phyloP scores from a whole-genome alignment of 2,888 invertebrate genomes.

The Pecten maximus region DNA sequence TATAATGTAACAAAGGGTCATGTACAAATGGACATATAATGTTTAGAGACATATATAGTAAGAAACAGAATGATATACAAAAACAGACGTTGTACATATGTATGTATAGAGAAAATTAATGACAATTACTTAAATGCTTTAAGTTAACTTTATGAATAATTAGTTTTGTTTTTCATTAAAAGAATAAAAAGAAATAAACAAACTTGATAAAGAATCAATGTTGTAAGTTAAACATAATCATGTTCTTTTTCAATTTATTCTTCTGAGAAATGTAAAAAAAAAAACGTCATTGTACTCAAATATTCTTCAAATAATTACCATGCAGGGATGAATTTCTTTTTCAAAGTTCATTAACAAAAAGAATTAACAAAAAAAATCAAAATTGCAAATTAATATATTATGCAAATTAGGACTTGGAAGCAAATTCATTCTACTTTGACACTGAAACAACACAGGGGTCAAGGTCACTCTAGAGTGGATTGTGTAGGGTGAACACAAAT shows the following conservation, averaged over 20 bases:
- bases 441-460: slow-evolving; percentile 13
- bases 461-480: background rate
- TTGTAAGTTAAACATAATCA: background rate
- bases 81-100: background rate
- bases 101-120: background rate
- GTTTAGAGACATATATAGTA: background rate
- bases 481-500: background rate
- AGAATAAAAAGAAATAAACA: background rate
- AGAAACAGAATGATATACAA: background rate
- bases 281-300: background rate
- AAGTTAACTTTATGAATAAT: background rate
- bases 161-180: background rate
- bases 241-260: background rate
- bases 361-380: background rate
- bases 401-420: background rate
- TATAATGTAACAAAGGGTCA: background rate
- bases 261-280: background rate
- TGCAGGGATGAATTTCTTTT: background rate
- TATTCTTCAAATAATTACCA: background rate
- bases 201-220: background rate
- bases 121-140: background rate
- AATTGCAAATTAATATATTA: background rate
- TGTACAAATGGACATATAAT: background rate
- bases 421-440: slow-evolving; percentile 6
- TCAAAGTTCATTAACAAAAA: background rate